Base-by-base conservation (phyloP, 2,888 invertebrate species). In the Ferrisia virgata region DNA sequence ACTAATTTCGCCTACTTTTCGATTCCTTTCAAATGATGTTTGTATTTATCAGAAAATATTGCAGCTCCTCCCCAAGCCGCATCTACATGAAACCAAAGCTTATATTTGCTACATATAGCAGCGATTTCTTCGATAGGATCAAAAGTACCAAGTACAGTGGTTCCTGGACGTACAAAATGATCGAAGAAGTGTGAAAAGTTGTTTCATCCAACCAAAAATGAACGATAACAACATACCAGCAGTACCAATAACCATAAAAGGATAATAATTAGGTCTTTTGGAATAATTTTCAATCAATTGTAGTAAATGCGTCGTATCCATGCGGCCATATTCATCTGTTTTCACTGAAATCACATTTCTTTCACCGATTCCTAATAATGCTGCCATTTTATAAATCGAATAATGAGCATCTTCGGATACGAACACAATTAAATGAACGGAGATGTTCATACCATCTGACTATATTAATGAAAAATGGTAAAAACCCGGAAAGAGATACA, bases 21-120 rank as follows among this genome's bases (percentile, higher is more conserved):
- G 85, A 96, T 92, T 79, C 96, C 96, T 84, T 91, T 91, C 85
- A 96, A 89, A 4, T 95, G 90, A 86, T 92, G 89, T 82, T 92
- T 91, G 88, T 95, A 91, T 88, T 92, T 93, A 86, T 90, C 91
- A 0, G 96, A 96, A 89, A 97, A 91, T 58, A 97, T 90, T 0
- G 94, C 95, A 0, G 96, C 96, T 0, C 96, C 97, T n/a, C 95
- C 95, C 96, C 96, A 96, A 0, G 96, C 96, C 0, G 95, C 96
- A 88, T 97, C 97, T 0, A 96, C 96, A 87, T 97, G 97, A 85
- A 97, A 89, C 97, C 97, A 97, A 86, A 97, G 88, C 1, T 92
- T 91, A 87, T 95, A 92, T 87, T 93, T 92, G 87, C 92, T 89
- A 88, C 97, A 97, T 22, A 97, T 87, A 36, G 91, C 91, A 0